Evolutionary conservation across 2,888 invertebrate genomes (phyloP), one percentile per base, ranked within the genome.

Genomic region (Glaucopsyche alexis): DNA sequence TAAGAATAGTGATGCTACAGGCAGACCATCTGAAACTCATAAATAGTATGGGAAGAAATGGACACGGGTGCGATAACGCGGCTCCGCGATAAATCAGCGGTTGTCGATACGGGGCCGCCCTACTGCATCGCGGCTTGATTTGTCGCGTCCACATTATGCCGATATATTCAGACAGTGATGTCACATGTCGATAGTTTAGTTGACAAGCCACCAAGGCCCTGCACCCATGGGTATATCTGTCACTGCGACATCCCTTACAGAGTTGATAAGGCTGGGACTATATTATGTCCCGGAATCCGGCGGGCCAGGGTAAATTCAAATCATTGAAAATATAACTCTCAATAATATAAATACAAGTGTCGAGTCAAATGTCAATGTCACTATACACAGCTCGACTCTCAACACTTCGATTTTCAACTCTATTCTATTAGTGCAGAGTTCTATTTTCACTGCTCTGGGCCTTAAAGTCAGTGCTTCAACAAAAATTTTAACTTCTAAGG

Each of bases 41-140:
- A 80, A 82, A 80, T 79, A 77, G 74, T 65, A 80, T 78, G 76
- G 65, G 74, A 75, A 75, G 74, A 75, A 74, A 73, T 78, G 80
- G 79, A 78, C 81, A 78, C 79, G 84, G 81, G 84, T 82, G 84
- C 86, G 90, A 91, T 90, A 91, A 85, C 86, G 84, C 78, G 79
- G 82, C 83, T 83, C 79, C 80, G 83, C 86, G 81, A 91, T 93
- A 93, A 93, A 93, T 93, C 93, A 92, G 86, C 75, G 81, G 81
- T 75, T 91, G 93, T 93, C 93, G 92, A 93, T 91, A 83, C 84
- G 84, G 89, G 85, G 87, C 89, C 89, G 90, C 88, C 91, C 92
- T 86, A 87, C 82, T 84, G 87, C 86, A 85, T 85, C 88, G 87
- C 84, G 87, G 82, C 84, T 89, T 92, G 91, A 91, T 93, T 92